These are phyloP conservation scores for Cheilosia soror DNA, from an alignment of 2,888 invertebrate genomes.

Conservation along the genomic window DNA sequence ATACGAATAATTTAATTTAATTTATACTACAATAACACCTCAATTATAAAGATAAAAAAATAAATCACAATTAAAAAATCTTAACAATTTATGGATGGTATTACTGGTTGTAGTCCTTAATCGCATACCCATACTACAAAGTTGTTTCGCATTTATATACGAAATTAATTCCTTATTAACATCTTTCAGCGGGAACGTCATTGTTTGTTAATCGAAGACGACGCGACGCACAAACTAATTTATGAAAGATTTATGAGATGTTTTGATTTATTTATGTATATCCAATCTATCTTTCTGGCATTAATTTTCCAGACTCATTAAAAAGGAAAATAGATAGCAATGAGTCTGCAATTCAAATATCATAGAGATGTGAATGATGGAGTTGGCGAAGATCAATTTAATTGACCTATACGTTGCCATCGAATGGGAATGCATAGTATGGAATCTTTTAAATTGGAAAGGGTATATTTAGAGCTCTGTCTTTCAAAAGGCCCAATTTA, in stretches of 20 bases:
- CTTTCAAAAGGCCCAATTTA: too few species aligned
- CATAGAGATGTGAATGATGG: background rate
- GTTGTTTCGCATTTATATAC: background rate
- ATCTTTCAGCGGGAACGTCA: background rate
- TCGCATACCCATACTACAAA: background rate
- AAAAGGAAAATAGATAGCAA: too few species aligned
- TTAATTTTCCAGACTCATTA: too few species aligned
- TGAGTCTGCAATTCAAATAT: too few species aligned
- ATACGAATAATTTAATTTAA: background rate
- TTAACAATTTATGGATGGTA: too few species aligned
- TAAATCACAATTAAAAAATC: background rate
- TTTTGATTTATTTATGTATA: background rate
- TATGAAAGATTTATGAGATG: background rate
- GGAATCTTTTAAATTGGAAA: too few species aligned
- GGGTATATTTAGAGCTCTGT: too few species aligned
- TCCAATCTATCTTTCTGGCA: background rate
- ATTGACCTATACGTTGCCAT: too few species aligned
- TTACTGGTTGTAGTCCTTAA: background rate
- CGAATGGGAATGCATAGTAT: too few species aligned
- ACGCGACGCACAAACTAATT: background rate
- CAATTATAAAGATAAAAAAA: slow-evolving; percentile 6
- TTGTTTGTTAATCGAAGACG: background rate
- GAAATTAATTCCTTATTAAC: background rate
- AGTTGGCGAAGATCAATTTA: too few species aligned
- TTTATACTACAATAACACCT: slow-evolving; percentile 11